phyloP scores from a whole-genome alignment of 2,113 vertebrate species.

The Lamprologus ornatipinnis region DNA sequence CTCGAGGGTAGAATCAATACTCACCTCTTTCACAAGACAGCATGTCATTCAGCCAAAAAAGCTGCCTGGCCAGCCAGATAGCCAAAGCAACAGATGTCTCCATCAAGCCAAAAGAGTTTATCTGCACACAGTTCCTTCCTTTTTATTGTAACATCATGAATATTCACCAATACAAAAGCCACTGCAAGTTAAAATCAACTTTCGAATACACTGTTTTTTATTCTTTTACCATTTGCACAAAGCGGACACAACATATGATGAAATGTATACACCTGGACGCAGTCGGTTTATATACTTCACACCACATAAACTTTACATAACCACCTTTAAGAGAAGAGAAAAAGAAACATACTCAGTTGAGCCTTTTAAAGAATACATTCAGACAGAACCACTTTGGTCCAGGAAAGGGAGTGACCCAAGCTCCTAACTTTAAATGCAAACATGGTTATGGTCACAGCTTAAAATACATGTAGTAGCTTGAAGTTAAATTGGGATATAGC shows the following conservation, averaged over 20 bases:
- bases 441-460: conserved; percentile 29
- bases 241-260: conserved; percentile 40
- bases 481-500: conserved; percentile 3
- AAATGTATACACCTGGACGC: conserved; percentile 33
- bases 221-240: conserved; percentile 48
- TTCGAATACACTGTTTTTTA: conserved; percentile 41
- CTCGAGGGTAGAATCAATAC: neutral
- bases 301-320: conserved; percentile 32
- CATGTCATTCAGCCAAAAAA: neutral
- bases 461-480: conserved; percentile 8
- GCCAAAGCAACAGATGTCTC: neutral
- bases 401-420: conserved; percentile 29
- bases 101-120: neutral
- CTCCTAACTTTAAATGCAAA: conserved; percentile 41
- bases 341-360: neutral
- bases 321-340: conserved; percentile 8
- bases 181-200: neutral
- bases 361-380: conserved; percentile 58
- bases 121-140: neutral
- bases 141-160: neutral
- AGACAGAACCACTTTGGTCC: conserved; percentile 48
- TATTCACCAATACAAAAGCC: conserved; percentile 5
- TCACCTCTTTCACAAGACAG: neutral
- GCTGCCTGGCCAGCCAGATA: neutral
- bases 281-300: conserved; percentile 16